Evolutionary conservation across 2,797 vertebrate genomes (phyloP).

Genomic region (Catostomus latipinnis): DNA sequence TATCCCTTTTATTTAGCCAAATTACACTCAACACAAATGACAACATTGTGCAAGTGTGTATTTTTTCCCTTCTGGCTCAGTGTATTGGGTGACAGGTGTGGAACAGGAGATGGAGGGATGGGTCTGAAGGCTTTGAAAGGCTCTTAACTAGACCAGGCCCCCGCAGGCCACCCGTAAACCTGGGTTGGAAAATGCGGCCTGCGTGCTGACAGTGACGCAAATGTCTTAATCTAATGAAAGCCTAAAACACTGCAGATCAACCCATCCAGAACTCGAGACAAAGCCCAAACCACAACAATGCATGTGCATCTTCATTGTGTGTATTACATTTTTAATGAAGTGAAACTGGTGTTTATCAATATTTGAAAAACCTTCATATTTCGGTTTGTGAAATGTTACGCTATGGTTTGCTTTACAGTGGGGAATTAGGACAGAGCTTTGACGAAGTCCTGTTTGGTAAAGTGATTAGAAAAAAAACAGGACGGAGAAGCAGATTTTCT

Average conservation of each 20-base stretch:
- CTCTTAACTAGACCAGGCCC: slow-evolving; percentile 60
- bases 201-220: too few relatives aligned
- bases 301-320: background rate
- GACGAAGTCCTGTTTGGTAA: slow-evolving; percentile 7
- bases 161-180: background rate
- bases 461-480: too few relatives aligned
- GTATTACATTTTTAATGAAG: background rate
- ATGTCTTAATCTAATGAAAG: too few relatives aligned
- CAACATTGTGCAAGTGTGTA: background rate
- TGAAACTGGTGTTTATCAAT: background rate
- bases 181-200: too few relatives aligned
- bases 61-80: background rate
- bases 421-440: slow-evolving; percentile 28
- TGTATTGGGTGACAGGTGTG: slow-evolving; percentile 30
- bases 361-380: background rate
- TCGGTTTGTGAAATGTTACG: background rate
- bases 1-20: background rate
- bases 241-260: too few relatives aligned
- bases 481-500: too few relatives aligned
- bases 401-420: background rate
- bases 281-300: too few relatives aligned
- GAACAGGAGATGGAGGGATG: slow-evolving; percentile 24
- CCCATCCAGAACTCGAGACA: too few relatives aligned
- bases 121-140: background rate
- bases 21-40: slow-evolving; percentile 45